phyloP scores from a whole-genome alignment of 2,113 vertebrate genomes.

The Eleginops maclovinus region DNA sequence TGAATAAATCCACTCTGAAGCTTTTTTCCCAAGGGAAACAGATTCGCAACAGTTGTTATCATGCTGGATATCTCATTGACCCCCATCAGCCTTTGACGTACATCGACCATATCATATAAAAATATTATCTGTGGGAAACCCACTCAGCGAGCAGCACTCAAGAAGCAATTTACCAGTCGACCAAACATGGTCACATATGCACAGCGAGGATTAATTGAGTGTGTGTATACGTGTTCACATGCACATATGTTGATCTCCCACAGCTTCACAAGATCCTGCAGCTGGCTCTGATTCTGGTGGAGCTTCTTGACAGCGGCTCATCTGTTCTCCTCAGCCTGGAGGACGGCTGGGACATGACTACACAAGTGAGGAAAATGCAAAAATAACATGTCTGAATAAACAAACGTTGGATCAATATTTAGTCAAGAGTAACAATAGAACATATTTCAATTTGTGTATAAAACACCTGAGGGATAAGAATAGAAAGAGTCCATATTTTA shows the following conservation, averaged over 20 bases:
- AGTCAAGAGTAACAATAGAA: neutral
- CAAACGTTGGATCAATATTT: neutral
- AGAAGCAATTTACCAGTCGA: slow-evolving; percentile 34
- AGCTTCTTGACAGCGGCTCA: slow-evolving; percentile 95
- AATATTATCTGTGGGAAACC: slow-evolving; percentile 63
- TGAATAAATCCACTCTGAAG: slow-evolving; percentile 58
- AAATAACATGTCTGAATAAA: slow-evolving; percentile 15
- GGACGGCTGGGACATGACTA: slow-evolving; percentile 98
- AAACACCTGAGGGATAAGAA: neutral
- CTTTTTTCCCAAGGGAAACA: slow-evolving; percentile 67
- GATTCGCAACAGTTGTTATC: slow-evolving; percentile 53
- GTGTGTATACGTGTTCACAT: slow-evolving; percentile 44
- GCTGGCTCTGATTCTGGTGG: slow-evolving; percentile 90
- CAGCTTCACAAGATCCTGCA: slow-evolving; percentile 97
- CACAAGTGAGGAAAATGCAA: slow-evolving; percentile 87
- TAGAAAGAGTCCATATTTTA: neutral
- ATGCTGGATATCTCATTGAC: slow-evolving; percentile 60
- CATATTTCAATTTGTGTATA: no score
- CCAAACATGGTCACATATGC: slow-evolving; percentile 46
- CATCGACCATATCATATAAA: slow-evolving; percentile 41
- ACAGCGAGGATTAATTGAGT: slow-evolving; percentile 52
- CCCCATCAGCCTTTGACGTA: slow-evolving; percentile 50
- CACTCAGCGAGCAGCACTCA: slow-evolving; percentile 10
- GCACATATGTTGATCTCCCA: slow-evolving; percentile 65
- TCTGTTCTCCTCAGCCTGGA: slow-evolving; percentile 96